These are phyloP conservation scores for Penaeus vannamei DNA, from an alignment of 1,140 invertebrate genomes.

Conservation along the genomic window DNA sequence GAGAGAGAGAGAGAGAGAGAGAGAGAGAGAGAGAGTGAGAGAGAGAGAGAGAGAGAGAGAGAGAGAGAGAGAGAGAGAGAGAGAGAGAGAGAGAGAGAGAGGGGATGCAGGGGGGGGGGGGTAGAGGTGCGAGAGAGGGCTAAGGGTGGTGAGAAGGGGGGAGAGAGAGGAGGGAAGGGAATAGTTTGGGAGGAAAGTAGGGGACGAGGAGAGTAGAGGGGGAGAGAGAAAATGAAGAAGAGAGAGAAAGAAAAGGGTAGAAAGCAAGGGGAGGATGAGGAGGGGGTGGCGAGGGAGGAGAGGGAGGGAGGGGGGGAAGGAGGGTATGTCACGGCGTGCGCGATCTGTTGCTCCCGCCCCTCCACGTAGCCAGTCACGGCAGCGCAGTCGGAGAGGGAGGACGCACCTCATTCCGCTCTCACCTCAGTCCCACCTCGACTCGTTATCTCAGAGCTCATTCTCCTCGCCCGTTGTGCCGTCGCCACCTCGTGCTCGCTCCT, in stretches of 20 bases:
- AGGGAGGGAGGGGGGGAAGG: conserved; percentile 7
- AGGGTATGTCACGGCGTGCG: conserved; percentile 21
- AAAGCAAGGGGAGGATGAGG: conserved; percentile 9
- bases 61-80: background rate
- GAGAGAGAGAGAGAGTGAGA: background rate
- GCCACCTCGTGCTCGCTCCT: background rate
- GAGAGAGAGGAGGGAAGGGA: conserved; percentile 5
- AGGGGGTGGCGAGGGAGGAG: conserved; percentile 17
- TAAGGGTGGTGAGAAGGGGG: background rate
- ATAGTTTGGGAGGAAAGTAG: background rate
- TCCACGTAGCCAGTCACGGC: conserved; percentile 40
- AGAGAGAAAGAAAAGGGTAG: background rate
- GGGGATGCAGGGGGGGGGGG: background rate
- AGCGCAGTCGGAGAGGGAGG: conserved; percentile 44
- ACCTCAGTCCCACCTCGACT: conserved; percentile 4
- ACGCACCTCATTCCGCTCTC: conserved; percentile 34
- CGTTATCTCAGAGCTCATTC: background rate
- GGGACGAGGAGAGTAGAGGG: background rate
- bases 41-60: conserved; percentile 7
- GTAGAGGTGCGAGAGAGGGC: background rate
- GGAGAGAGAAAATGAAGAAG: background rate
- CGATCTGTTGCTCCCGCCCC: conserved; percentile 46
- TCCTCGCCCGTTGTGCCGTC: background rate
- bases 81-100: background rate
- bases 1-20: background rate